phyloP scores from a whole-genome alignment of 2,797 vertebrate species.

The Manis pentadactyla region DNA sequence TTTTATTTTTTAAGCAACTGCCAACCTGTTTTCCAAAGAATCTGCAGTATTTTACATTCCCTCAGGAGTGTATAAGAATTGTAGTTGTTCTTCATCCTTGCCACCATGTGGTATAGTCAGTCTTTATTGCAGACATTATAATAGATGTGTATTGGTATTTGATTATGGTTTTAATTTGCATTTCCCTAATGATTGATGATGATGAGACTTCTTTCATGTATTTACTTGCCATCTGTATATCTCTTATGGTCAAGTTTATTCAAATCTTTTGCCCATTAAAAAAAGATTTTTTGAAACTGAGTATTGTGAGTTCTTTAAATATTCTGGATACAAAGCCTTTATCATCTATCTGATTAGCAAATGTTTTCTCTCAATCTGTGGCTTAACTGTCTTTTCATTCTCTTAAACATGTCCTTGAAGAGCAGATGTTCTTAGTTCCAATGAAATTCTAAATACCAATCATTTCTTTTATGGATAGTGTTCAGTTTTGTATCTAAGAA shows the following conservation, averaged over 20 bases:
- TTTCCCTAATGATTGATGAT: not conserved
- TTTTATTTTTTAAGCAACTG: not conserved
- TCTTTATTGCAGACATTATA: not conserved
- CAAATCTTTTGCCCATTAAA: not conserved
- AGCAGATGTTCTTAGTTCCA: conserved; percentile 58
- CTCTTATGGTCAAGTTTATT: not conserved
- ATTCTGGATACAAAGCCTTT: not conserved
- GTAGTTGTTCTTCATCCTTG: not conserved
- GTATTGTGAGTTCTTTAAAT: not conserved
- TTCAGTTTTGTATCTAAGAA: not conserved
- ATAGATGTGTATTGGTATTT: not conserved
- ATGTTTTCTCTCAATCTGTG: conserved; percentile 30
- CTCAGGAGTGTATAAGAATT: not conserved
- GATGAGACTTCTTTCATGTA: not conserved
- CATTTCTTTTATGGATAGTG: conserved; percentile 6
- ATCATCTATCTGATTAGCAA: conserved; percentile 14
- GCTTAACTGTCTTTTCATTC: not conserved
- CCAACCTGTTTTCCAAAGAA: not conserved
- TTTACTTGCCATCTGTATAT: conserved; percentile 8
- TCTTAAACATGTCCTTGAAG: conserved; percentile 52
- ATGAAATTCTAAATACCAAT: not conserved
- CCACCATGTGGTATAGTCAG: not conserved
- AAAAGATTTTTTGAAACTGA: not conserved
- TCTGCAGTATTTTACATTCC: not conserved
- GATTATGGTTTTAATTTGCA: conserved; percentile 31